phyloP scores from a whole-genome alignment of 2,888 invertebrate genomes.

The Pristionchus entomophagus region DNA sequence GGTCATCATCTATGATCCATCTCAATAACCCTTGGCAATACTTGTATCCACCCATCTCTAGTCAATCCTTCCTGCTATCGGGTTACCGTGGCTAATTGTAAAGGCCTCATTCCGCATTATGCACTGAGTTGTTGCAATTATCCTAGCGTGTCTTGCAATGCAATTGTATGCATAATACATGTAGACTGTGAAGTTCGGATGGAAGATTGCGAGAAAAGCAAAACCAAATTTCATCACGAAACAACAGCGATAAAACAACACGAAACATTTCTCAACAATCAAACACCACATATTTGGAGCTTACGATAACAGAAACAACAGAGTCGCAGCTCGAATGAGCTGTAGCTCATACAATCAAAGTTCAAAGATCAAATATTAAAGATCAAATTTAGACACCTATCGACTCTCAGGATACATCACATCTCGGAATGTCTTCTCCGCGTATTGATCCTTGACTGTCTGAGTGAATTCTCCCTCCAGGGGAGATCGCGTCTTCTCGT shows the following conservation, averaged over 20 bases:
- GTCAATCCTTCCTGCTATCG: neutral
- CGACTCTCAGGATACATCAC: constrained; percentile 34
- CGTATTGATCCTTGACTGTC: constrained; percentile 34
- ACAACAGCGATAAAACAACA: constrained; percentile 9
- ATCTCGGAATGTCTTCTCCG: constrained; percentile 41
- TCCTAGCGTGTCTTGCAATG: too few species aligned
- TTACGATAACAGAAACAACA: too few species aligned
- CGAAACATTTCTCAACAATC: neutral
- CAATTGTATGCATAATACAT: too few species aligned
- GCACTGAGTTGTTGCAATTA: neutral
- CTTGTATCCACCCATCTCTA: too few species aligned
- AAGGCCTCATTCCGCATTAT: neutral
- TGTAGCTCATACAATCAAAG: too few species aligned
- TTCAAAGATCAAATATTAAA: neutral
- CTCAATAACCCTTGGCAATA: too few species aligned
- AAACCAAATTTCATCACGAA: neutral
- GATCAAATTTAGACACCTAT: too few species aligned
- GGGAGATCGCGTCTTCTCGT: constrained; percentile 30
- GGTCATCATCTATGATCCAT: too few species aligned
- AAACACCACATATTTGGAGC: too few species aligned
- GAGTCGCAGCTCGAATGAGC: too few species aligned
- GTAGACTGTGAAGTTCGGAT: too few species aligned
- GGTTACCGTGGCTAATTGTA: neutral
- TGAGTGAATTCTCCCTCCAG: neutral
- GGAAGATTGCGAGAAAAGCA: too few species aligned